Base-by-base conservation (phyloP, 2,888 invertebrate genomes). In the Sinelater perroti region DNA sequence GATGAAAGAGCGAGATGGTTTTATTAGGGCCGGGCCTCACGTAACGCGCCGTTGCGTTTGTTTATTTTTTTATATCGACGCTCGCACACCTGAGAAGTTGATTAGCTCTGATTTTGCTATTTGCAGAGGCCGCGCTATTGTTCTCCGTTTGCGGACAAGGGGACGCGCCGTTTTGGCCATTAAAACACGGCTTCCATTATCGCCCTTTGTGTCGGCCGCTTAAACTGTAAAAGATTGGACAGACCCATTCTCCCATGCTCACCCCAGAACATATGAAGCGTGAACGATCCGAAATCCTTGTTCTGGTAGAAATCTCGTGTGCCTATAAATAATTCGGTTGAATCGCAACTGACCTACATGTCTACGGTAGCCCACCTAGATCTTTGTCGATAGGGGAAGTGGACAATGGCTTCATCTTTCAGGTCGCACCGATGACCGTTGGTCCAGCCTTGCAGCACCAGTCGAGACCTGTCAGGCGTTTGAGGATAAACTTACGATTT, bases 321-420 rank as follows among this genome's bases (percentile, higher is more conserved):
- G 63, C 50, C 49, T 55, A 36, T 59, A 65, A 61, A 65, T 59
- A 63, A 62, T 55, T 62, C 61, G 59, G 62, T 65, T 65, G 59
- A 62, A 62, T 65, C 51, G 61, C 59, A 65, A 65, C 63, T 65
- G 65, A 65, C 63, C 65, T 65, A 65, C 61, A 62, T 61, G 56
- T 59, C 54, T 56, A 53, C 49, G 51, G 60, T 55, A 58, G 60
- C 65, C 65, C 66, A 66, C 65, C 66, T 66, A 66, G 66, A 66
- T 65, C 66, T 63, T 63, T 63, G 61, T 62, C 63, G 60, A 61
- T 63, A 60, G 66, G 66, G 66, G 65, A 62, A 55, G 51, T 61
- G 65, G 63, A 66, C 66, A 66, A 66, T 65, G 60, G 64, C 56
- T 61, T 65, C 65, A 63, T 65, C 65, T 63, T 65, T 64, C 62